Base-by-base conservation (phyloP, 2,888 invertebrate genomes). In the Lamellibrachia columna region DNA sequence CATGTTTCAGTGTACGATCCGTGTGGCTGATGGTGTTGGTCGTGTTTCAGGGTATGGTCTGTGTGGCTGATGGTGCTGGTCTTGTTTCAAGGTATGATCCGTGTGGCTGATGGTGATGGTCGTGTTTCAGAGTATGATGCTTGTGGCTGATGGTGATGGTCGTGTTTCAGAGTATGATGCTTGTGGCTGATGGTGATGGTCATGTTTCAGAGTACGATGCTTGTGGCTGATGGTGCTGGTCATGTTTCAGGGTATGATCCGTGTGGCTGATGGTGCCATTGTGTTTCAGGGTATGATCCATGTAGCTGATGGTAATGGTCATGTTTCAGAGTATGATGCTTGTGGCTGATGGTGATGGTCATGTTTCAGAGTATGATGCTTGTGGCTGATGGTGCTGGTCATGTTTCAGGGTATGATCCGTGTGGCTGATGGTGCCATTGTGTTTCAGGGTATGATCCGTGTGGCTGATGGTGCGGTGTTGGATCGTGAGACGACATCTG, bases 401-500 rank as follows among this genome's bases (percentile, higher is more conserved):
- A 28, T 28, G 28, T 28, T 28, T 75, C 22, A 75, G 55, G 55
- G 7, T 7, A 9, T 55, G 55, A 7, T 55, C 55, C 7, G 55
- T 55, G 9, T 22, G 15, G 75, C 75, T 22, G 22, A 75, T 55
- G 7, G 7, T 8, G 55, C 2, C 0, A 9, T 55, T 94, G 28
- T 28, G 28, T 28, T 28, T 75, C 94, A 96, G 91, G 99, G 99
- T 0, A 97, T 97, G 93, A 98, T 99, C 90, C 97, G 97, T 9
- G 98, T 99, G 0, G 97, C 98, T 0, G 97, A 98, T 93, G 97
- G 97, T 0, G 97, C 97, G 0, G 97, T 97, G 92, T 97, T 99
- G 90, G 99, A 99, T 96, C 97, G 98, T 11, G 99, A 99, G 95
- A 96, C 97, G 6, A 97, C 97, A 0, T 97, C 97, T 3, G 97